Evolutionary conservation across 92 coral and sea anemone genomes (phyloP).

Genomic region (Heliopora coerulea): DNA sequence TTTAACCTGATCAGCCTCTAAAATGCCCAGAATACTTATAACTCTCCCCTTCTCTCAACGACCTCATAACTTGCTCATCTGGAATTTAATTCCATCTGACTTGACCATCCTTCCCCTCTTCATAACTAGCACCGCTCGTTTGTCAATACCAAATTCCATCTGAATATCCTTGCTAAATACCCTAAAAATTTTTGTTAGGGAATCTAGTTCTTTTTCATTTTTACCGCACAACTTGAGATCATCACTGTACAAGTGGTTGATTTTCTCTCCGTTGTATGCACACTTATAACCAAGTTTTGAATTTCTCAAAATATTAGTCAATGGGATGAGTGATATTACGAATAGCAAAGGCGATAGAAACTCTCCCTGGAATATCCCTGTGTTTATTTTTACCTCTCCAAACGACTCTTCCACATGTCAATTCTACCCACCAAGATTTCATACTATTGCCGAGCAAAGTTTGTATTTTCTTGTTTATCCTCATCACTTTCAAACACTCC

Average conservation of each 20-base stretch:
- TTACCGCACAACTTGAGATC: conserved; percentile 18
- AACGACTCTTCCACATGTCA: background rate
- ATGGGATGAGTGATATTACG: conserved; percentile 6
- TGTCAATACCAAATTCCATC: conserved; percentile 27
- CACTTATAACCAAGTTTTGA: background rate
- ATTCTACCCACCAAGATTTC: background rate
- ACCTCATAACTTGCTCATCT: background rate
- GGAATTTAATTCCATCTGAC: conserved; percentile 10
- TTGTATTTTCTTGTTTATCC: conserved; percentile 4
- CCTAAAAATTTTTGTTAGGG: background rate
- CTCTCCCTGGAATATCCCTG: conserved; percentile 27
- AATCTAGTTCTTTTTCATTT: conserved; percentile 8
- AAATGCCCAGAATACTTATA: conserved; percentile 24
- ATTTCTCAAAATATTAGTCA: background rate
- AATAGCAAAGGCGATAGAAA: conserved; percentile 16
- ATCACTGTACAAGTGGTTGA: conserved; percentile 18
- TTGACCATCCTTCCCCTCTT: conserved; percentile 32
- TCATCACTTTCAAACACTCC: background rate
- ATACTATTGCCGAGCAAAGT: conserved; percentile 1
- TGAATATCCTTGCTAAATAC: conserved; percentile 10
- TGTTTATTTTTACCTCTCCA: conserved; percentile 1
- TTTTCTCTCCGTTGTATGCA: background rate
- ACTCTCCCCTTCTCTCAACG: background rate
- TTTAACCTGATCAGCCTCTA: background rate
- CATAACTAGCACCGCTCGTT: conserved; percentile 15